Conservation (phyloP, 1,140 invertebrate genomes). For the Aphelenchoides fujianensis region DNA sequence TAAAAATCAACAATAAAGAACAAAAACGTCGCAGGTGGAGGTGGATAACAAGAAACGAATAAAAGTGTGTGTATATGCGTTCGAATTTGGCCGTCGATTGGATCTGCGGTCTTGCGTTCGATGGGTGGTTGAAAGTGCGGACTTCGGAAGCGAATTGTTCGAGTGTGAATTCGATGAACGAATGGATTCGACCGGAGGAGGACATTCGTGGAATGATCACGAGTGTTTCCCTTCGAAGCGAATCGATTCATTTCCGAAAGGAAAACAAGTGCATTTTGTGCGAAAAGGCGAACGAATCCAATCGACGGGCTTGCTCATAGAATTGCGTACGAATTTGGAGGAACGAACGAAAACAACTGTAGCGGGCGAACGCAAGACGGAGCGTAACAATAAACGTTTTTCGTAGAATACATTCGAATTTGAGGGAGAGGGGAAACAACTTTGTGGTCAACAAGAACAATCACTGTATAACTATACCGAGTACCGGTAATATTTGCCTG, state of each 20-base stretch:
- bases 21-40: neutral
- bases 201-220: too few species aligned
- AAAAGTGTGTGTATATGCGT: neutral
- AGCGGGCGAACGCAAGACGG: too few species aligned
- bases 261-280: neutral
- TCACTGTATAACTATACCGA: conserved; percentile 3
- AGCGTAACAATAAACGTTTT: too few species aligned
- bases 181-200: too few species aligned
- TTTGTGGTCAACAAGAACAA: neutral
- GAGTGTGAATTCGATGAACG: neutral
- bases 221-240: too few species aligned
- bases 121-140: too few species aligned
- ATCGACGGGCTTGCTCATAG: neutral
- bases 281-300: neutral
- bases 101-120: too few species aligned
- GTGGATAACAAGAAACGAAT: neutral
- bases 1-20: conserved; percentile 4
- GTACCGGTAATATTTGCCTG: neutral
- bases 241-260: neutral
- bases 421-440: neutral
- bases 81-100: neutral
- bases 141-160: neutral
- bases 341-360: neutral
- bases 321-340: neutral
- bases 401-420: neutral